Base-by-base conservation (phyloP, 2,797 vertebrate genomes). In the Xiphophorus birchmanni region DNA sequence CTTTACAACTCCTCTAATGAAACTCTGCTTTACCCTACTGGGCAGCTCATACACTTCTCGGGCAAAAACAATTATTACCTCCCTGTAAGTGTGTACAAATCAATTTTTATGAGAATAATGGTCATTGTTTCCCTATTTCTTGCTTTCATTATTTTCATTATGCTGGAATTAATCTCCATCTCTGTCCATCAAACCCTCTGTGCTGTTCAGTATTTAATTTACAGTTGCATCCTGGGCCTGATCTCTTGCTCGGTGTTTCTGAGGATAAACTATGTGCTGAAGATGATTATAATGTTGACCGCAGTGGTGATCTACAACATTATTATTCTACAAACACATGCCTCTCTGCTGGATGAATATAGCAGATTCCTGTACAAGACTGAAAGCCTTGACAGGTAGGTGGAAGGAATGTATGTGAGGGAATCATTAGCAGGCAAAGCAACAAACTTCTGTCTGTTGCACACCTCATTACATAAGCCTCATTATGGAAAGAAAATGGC, bases 171-270 rank as follows among this genome's bases (percentile, higher is more conserved):
- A 83, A 76, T 58, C 2, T 63, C 44, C 11, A 18, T 56, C n/a
- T 73, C n/a, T 69, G 3, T 74, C 29, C 56, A 0, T 45, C 12
- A 73, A 76, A 44, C 72, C 13, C 23, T 37, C 83, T 29, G 44
- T 78, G 77, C 58, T 82, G 7, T 82, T 63, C 87, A 99, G 98
- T 99, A 99, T 94, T 98, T 98, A 87, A 98, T 99, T 88, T 98
- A 98, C 95, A 97, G 98, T 93, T 99, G 98, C 88, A 96, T 99
- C 81, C 95, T 99, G 92, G 98, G 97, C 7, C 90, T 99, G 86
- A 97, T 99, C 84, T 98, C 98, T 74, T 98, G 97, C 90, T 99
- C 98, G 0, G 98, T 98, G 84, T 99, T 99, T 92, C 95, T 99
- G 93, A 96, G 98, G 82, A 97, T 99, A 93, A 98, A 98, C 92